phyloP scores from a whole-genome alignment of 1,140 invertebrate species.

The silkworm (Bombyx mori) region ASM3026992v2 NC_085114.1:14027501-14028000 shows the following conservation, averaged over 20 bases:
- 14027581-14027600: too few relatives aligned
- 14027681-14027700: background rate
- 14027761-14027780: constrained; percentile 42
- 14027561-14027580: too few relatives aligned
- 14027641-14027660: too few relatives aligned
- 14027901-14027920: constrained; percentile 59
- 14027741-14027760: constrained; percentile 16
- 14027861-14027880: constrained; percentile 70
- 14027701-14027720: constrained; percentile 21
- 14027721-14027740: constrained; percentile 15
- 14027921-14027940: constrained; percentile 72
- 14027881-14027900: constrained; percentile 66
- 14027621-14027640: too few relatives aligned
- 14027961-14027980: constrained; percentile 89
- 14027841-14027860: constrained; percentile 43
- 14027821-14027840: constrained; percentile 44
- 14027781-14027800: constrained; percentile 44
- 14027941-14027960: constrained; percentile 81
- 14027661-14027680: too few relatives aligned
- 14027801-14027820: constrained; percentile 57
- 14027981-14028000: constrained; percentile 90
- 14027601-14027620: too few relatives aligned
- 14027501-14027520: too few relatives aligned
- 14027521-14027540: too few relatives aligned
- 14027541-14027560: too few relatives aligned